Base-by-base conservation (phyloP, 2,888 invertebrate species). In the Cacoxenus indagator region DNA sequence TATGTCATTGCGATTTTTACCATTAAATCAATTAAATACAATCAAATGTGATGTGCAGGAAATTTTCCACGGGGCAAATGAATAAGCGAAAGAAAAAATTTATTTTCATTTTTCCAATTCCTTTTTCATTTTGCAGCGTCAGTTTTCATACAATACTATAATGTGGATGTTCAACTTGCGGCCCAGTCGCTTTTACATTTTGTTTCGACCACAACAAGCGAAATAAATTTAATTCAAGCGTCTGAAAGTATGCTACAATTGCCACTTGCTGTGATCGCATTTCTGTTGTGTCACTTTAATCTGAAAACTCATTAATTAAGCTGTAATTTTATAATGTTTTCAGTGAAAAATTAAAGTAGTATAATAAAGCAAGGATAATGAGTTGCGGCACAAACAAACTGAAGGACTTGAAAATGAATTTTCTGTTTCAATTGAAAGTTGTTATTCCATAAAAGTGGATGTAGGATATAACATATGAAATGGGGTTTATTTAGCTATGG, bases 261-360 rank as follows among this genome's bases (percentile, higher is more conserved):
- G 19, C 22, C 45, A 43, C 69, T 29, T 57, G 64, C 5, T 51
- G 57, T 48, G 59, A 59, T 37, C 59, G 67, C 6, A 29, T 24
- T 61, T 22, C 45, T 62, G 61, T 61, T 71, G 61, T 57, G 27
- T 26, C 26, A 17, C 43, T 51, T 80, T 79, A 83, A 81, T 71
- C 76, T 72, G 68, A 71, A 81, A 83, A 74, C 79, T 82, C 82
- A 83, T 83, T 83, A 83, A 80, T 80, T 79, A 81, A 79, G 78
- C 70, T 29, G 17, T 29, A 27, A 27, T 37, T 37, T 72, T 70
- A 71, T n/a, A 80, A 75, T 74, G 75, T 65, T 31, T 51, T 69
- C 75, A 74, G 72, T 76, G 77, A 70, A 75, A 75, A 76, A 55
- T 3, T 26, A 8, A 37, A 37, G 14, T 2, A 4, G 55, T 8